These are phyloP conservation scores for Abrostola tripartita DNA, from an alignment of 2,888 invertebrate species.

Conservation along the genomic window DNA sequence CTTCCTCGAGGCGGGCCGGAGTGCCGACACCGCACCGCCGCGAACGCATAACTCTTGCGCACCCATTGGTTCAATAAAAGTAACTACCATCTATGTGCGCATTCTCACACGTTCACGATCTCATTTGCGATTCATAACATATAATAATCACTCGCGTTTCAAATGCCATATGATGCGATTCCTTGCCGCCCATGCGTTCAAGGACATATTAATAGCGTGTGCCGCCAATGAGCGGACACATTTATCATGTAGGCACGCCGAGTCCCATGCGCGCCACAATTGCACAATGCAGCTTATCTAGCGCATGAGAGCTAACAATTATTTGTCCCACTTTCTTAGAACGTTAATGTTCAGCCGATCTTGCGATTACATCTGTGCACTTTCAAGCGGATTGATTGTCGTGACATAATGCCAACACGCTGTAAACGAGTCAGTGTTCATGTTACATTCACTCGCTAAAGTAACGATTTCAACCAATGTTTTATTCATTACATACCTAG, in stretches of 20 bases:
- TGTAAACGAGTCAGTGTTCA: conserved; percentile 52
- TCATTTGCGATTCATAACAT: conserved; percentile 61
- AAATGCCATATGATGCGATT: conserved; percentile 57
- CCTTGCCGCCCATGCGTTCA: conserved; percentile 71
- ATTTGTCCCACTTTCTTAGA: conserved; percentile 80
- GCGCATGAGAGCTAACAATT: conserved; percentile 78
- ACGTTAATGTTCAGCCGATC: conserved; percentile 61
- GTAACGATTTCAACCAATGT: conserved; percentile 50
- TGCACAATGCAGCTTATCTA: conserved; percentile 85
- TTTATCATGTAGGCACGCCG: conserved; percentile 68
- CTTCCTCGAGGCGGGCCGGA: conserved; percentile 69
- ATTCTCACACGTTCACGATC: conserved; percentile 63
- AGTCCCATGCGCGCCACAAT: conserved; percentile 73
- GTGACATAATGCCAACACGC: conserved; percentile 67
- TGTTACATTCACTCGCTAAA: conserved; percentile 61
- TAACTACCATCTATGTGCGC: conserved; percentile 62
- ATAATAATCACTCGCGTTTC: conserved; percentile 59
- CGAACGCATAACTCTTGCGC: conserved; percentile 60
- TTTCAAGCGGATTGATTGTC: conserved; percentile 68
- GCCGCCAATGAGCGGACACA: conserved; percentile 76
- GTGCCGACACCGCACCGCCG: conserved; percentile 9
- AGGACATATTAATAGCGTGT: conserved; percentile 81
- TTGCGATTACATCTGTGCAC: conserved; percentile 69
- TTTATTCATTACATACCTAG: conserved; percentile 47
- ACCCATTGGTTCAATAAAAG: conserved; percentile 70